Evolutionary conservation across 2,113 vertebrate genomes (phyloP).

Genomic region (Todiramphus chloris): DNA sequence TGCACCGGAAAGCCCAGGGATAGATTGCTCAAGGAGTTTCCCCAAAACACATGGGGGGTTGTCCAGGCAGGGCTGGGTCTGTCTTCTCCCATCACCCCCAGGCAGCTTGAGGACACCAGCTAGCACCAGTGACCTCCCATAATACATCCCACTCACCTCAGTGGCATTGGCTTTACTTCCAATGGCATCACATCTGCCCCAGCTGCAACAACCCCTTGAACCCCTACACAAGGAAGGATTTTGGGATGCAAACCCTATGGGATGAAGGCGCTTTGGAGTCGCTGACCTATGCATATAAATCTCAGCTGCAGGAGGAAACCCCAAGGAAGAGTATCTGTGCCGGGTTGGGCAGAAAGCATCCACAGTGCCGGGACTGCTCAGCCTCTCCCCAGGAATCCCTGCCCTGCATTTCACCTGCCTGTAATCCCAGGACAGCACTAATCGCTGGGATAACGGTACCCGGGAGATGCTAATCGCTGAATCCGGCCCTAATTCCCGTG

Average conservation of each 20-base stretch:
- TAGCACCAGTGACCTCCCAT: neutral
- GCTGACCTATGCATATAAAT: fast-evolving
- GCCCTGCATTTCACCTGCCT: neutral
- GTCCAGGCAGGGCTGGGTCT: neutral
- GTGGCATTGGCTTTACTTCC: neutral
- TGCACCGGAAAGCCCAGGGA: neutral
- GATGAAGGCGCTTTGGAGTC: neutral
- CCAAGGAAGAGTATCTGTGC: neutral
- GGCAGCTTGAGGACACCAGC: neutral
- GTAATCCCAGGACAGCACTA: neutral
- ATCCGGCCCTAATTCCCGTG: neutral
- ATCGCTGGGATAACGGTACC: neutral
- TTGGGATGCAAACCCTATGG: neutral
- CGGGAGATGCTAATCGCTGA: fast-evolving
- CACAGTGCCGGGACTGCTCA: neutral
- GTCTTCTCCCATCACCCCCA: neutral
- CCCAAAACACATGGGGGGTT: neutral
- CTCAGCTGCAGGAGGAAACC: neutral
- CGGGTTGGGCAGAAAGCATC: fast-evolving
- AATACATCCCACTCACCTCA: fast-evolving
- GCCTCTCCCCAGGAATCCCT: neutral
- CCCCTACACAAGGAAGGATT: fast-evolving
- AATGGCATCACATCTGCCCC: fast-evolving
- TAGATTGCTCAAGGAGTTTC: neutral
- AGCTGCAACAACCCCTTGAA: fast-evolving